Base-by-base conservation (phyloP, 2,797 vertebrate genomes). In the Tokudaia muenninki region DNA sequence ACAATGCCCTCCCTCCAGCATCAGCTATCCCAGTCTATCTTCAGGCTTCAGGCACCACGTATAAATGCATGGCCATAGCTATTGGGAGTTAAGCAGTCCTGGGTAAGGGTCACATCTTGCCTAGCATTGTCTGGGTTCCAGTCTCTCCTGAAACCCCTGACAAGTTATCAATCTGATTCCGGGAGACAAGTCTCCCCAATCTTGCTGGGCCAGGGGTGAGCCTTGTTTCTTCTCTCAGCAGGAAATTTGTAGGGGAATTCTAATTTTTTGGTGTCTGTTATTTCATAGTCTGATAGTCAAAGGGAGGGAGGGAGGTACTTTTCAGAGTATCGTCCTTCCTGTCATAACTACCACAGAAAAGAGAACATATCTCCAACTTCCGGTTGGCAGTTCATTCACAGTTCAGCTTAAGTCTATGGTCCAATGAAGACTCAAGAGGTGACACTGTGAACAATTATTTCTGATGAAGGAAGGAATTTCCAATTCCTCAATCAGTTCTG, bases 401-500 rank as follows among this genome's bases (percentile, higher is more conserved):
- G 59, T 78, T 44, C 21, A 11, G 41, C 7, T 78, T 50, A 78
- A 63, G 37, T 52, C 31, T 50, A 26, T 65, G 44, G 34, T n/a
- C 13, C 74, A 63, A n/a, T 34, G 24, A 89, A 31, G 19, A 47
- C 3, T 16, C 31, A 17, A 63, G 57, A 87, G 7, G 7, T 72
- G 34, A 55, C 1, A 1, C 9, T 29, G 9, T 47, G 47, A 78
- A 59, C 22, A 37, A 3, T 3, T 79, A 50, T 79, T 90, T 75
- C 31, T 65, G 90, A 50, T 75, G 79, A 88, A 81, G 97, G 87
- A 50, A 44, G 44, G 7, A 31, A 63, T 93, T 91, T 92, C 61
- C 94, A 87, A 86, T 95, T 97, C 94, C 92, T 92, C 31, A 98
- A 89, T 96, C 97, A 97, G 96, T 90, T 95, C 65, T 50, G 92